Conservation (phyloP, 2,888 invertebrate species). For the Antitype chi region DNA sequence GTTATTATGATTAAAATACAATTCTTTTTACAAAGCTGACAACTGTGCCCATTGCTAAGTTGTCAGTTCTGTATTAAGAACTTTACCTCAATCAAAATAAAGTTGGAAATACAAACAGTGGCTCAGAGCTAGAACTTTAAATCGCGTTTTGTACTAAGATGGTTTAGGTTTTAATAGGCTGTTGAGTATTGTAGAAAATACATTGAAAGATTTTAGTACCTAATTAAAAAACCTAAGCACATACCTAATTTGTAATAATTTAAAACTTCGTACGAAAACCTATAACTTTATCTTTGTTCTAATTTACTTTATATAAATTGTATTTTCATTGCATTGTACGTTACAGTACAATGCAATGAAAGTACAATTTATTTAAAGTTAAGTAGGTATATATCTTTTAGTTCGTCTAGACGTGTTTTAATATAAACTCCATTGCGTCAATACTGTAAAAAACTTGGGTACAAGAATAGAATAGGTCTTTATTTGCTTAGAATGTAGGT, state of each 20-base stretch:
- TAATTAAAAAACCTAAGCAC: neutral
- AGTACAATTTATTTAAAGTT: neutral
- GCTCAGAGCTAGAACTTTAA: no score
- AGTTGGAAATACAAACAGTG: no score
- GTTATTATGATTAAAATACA: no score
- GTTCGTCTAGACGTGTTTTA: slow-evolving; percentile 7
- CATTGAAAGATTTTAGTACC: neutral
- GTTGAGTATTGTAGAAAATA: neutral
- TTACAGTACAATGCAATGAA: neutral
- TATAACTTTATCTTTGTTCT: slow-evolving; percentile 12
- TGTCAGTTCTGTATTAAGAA: no score
- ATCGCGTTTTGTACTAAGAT: no score
- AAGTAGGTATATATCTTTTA: neutral
- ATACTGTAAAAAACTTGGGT: neutral
- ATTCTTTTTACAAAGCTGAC: no score
- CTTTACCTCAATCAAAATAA: no score
- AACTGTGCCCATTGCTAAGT: no score
- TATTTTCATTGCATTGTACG: no score
- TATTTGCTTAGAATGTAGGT: no score
- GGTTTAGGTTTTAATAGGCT: neutral
- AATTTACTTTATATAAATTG: no score
- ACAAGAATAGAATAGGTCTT: no score
- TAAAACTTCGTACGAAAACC: neutral
- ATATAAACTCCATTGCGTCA: neutral
- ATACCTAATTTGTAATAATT: neutral